Percentiles rank a stretch among this genome's conserved stretches.
Conservation (phyloP, 2,797 vertebrate species). For the Urosaurus nigricauda region DNA sequence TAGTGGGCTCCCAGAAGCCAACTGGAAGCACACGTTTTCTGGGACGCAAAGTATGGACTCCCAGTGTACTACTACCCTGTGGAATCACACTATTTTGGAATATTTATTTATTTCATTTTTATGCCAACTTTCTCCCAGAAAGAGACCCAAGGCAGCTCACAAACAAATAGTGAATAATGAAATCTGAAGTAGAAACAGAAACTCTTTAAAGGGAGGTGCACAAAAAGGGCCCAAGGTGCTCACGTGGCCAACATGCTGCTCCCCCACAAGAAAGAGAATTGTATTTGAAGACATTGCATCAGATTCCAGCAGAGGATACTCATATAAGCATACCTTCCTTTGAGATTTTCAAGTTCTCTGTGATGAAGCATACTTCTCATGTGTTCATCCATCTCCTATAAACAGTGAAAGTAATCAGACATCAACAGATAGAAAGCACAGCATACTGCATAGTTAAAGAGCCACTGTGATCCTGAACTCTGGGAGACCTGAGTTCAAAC, state of each 20-base stretch:
- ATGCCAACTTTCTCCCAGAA: too few relatives aligned
- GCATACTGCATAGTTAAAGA: constrained; percentile 20
- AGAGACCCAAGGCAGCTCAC: too few relatives aligned
- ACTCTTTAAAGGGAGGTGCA: not conserved
- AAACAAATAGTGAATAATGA: too few relatives aligned
- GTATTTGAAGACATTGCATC: not conserved
- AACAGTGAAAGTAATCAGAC: not conserved
- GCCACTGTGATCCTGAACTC: not conserved
- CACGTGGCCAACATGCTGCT: not conserved
- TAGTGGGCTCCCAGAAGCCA: too few relatives aligned
- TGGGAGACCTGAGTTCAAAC: too few relatives aligned
- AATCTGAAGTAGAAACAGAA: not conserved
- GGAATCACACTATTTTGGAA: too few relatives aligned
- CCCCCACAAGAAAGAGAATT: not conserved
- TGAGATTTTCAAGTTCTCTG: constrained; percentile 96
- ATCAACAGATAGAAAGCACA: constrained; percentile 58
- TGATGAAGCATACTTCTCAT: constrained; percentile 99
- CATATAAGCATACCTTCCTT: constrained; percentile 88
- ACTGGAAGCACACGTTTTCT: too few relatives aligned
- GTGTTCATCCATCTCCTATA: constrained; percentile 96
- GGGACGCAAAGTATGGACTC: too few relatives aligned
- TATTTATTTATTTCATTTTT: too few relatives aligned
- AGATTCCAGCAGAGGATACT: not conserved
- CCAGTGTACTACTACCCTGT: too few relatives aligned
- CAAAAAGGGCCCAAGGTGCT: not conserved